Conservation (phyloP, 2,113 vertebrate species). For the Caranx melampygus region DNA sequence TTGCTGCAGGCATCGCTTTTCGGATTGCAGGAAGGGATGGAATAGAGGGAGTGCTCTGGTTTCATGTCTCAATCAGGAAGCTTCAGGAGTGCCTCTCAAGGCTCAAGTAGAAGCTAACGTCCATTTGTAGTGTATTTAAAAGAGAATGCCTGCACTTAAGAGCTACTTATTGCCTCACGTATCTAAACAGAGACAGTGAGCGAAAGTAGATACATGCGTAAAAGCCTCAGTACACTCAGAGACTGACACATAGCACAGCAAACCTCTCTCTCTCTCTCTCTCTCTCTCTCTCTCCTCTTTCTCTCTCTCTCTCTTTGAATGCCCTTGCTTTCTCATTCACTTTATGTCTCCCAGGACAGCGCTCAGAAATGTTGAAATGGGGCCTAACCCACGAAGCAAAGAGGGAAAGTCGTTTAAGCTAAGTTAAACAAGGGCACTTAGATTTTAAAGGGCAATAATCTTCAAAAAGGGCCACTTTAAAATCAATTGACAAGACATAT, state of each 20-base stretch:
- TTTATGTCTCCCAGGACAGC: slow-evolving; percentile 84
- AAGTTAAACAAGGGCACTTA: slow-evolving; percentile 85
- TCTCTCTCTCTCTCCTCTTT: slow-evolving; percentile 36
- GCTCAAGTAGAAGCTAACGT: slow-evolving; percentile 76
- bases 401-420: slow-evolving; percentile 79
- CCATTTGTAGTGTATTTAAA: slow-evolving; percentile 82
- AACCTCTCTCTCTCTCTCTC: slow-evolving; percentile 30
- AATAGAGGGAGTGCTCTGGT: slow-evolving; percentile 65
- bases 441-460: slow-evolving; percentile 82
- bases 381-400: slow-evolving; percentile 80
- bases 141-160: slow-evolving; percentile 78
- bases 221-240: slow-evolving; percentile 60
- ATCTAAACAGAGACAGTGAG: slow-evolving; percentile 60
- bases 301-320: slow-evolving; percentile 52
- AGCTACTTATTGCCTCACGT: slow-evolving; percentile 71
- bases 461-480: slow-evolving; percentile 77
- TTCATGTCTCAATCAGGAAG: slow-evolving; percentile 78
- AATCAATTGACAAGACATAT: slow-evolving; percentile 82
- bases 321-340: slow-evolving; percentile 77
- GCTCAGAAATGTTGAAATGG: slow-evolving; percentile 82
- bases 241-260: slow-evolving; percentile 63
- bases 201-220: slow-evolving; percentile 71
- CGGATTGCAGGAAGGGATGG: slow-evolving; percentile 63
- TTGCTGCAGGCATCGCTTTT: slow-evolving; percentile 63
- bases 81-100: slow-evolving; percentile 76